These are phyloP conservation scores for Lepus europaeus DNA, from an alignment of 2,113 vertebrate genomes.

Conservation along the genomic window DNA sequence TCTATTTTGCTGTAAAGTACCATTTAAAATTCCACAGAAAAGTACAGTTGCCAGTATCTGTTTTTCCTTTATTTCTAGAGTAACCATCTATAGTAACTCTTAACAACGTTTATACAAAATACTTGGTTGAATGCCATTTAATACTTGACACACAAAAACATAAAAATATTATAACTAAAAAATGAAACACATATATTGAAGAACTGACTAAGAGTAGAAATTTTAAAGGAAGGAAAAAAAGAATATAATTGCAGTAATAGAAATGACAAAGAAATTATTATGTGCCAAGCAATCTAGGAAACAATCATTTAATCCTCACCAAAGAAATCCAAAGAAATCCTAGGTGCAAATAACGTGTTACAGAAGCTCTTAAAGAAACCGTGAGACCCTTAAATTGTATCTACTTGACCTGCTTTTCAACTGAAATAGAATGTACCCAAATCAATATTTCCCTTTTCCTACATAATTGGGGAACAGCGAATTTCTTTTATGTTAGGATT, in stretches of 20 bases:
- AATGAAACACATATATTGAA: neutral
- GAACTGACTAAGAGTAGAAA: neutral
- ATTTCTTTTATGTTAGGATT: conserved; percentile 57
- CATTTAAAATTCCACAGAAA: neutral
- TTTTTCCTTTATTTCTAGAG: neutral
- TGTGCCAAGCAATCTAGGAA: neutral
- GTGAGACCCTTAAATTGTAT: neutral
- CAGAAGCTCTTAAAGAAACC: conserved; percentile 47
- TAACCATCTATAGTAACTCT: neutral
- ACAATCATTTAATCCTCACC: neutral
- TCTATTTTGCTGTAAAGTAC: neutral
- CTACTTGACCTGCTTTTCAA: conserved; percentile 62
- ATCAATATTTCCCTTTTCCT: conserved; percentile 56
- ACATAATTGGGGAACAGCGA: conserved; percentile 50
- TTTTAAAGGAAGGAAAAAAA: neutral
- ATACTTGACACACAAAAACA: neutral
- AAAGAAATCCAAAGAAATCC: conserved; percentile 18
- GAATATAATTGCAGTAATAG: neutral
- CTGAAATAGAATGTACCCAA: conserved; percentile 54
- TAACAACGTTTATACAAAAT: neutral
- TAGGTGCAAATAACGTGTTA: conserved; percentile 26
- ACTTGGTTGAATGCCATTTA: neutral
- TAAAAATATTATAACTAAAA: conserved; percentile 16
- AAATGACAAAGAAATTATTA: neutral
- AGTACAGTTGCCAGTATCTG: rapidly evolving